phyloP scores from a whole-genome alignment of 2,113 vertebrate genomes.

The Geothlypis trichas region DNA sequence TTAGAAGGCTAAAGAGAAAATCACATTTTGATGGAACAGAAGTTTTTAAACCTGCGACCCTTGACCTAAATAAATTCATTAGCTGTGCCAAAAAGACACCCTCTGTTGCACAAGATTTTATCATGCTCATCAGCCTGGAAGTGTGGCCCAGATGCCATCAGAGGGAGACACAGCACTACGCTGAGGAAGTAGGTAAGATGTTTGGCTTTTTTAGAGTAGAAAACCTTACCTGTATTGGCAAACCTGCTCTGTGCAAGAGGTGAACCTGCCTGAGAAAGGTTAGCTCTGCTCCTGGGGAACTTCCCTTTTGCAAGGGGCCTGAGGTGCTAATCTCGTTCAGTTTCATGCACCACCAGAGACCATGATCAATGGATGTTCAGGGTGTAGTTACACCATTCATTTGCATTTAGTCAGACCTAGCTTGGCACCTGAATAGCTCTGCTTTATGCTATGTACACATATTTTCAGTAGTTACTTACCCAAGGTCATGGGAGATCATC shows the following conservation, averaged over 20 bases:
- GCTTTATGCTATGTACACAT: neutral
- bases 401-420: neutral
- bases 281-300: neutral
- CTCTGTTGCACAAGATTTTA: neutral
- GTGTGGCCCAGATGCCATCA: slow-evolving; percentile 45
- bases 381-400: neutral
- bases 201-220: neutral
- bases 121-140: neutral
- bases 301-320: neutral
- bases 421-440: neutral
- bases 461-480: neutral
- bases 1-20: neutral
- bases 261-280: neutral
- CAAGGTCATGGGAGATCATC: neutral
- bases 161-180: slow-evolving; percentile 49
- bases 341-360: neutral
- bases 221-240: neutral
- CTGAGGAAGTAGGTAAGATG: slow-evolving; percentile 1
- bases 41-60: neutral
- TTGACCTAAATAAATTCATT: neutral
- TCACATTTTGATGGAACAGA: neutral
- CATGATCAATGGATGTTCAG: neutral
- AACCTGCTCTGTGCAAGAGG: neutral
- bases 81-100: neutral
- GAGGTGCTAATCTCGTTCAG: neutral